Evolutionary conservation across 1,140 invertebrate species (phyloP), one percentile per base, ranked within the genome.

Genomic region (Drosophila rufa): DNA sequence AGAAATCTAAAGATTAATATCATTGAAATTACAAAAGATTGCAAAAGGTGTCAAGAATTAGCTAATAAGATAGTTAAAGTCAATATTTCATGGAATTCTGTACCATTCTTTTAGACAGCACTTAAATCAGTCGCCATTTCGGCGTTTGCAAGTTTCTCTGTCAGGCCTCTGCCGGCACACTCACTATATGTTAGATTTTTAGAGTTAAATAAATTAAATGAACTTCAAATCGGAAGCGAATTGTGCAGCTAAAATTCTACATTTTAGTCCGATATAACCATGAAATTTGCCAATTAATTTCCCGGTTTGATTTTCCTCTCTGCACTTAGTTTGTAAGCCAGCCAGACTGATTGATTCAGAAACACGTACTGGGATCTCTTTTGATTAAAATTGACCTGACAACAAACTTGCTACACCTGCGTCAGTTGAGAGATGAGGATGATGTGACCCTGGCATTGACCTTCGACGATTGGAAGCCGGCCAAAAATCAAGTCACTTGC

Each of bases 321-420:
- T 67, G 58, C 19, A 66, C 15, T 25, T 62, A 67, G 7, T 47
- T 62, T 69, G 48, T 70, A 70, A 46, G 17, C 4, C 19, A 50
- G 48, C 2, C n/a, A 4, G 50, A 45, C n/a, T 5, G 64, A 55
- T 43, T 67, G 30, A 53, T 45, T 68, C 17, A 65, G 11, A 38
- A 47, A 64, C 38, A 27, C 40, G 19, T 33, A 36, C 3, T 27
- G 30, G 22, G 12, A 38, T 22, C 33, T 56, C 43, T 30, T 27
- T 43, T 40, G 69, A 70, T 70, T 48, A 70, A 27, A 36, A 22
- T 67, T 65, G 60, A 55, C 22, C 67, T 40, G 40, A 27, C 53
- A 59, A 73, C 69, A 73, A 73, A 73, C 67, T 73, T 73, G 69
- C 69, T 59, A 30, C 66, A 43, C 64, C 62, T 69, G 62, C 67